Conservation (phyloP, 2,888 invertebrate species). For the Brachyptera putata region DNA sequence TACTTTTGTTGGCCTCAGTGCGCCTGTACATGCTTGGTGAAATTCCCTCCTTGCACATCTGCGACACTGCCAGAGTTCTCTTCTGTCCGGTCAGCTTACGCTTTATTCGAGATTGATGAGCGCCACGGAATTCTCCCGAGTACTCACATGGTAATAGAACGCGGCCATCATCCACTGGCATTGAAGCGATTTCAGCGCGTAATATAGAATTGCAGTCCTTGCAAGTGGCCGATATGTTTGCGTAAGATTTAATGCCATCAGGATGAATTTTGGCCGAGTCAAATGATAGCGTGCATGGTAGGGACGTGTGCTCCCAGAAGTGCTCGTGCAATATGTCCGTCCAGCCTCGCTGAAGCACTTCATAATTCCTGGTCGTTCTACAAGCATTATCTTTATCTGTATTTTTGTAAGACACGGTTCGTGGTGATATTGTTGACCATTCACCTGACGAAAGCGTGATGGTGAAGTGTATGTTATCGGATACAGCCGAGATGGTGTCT, state of each 20-base stretch:
- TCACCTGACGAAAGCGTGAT: background rate
- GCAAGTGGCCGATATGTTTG: background rate
- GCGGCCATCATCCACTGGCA: slow-evolving; percentile 11
- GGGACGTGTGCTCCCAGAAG: slow-evolving; percentile 25
- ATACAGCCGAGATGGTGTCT: too few species aligned
- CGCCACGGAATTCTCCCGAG: slow-evolving; percentile 12
- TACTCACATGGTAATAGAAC: slow-evolving; percentile 13
- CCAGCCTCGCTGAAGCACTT: background rate
- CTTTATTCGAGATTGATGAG: slow-evolving; percentile 6
- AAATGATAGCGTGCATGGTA: slow-evolving; percentile 24
- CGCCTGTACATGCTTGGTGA: slow-evolving; percentile 13
- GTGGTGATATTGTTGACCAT: background rate
- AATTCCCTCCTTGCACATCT: slow-evolving; percentile 3
- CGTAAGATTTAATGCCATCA: background rate
- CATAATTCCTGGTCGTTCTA: background rate
- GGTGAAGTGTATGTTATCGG: too few species aligned
- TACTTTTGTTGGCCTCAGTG: slow-evolving; percentile 16
- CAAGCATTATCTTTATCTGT: background rate
- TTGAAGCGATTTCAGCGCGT: background rate
- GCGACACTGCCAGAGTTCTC: slow-evolving; percentile 7
- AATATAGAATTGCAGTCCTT: slow-evolving; percentile 19
- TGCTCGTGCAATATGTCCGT: slow-evolving; percentile 12
- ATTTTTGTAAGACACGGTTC: background rate
- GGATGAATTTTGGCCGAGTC: too few species aligned
- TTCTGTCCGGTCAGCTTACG: slow-evolving; percentile 12